phyloP scores from a whole-genome alignment of 2,888 invertebrate genomes.

The Athalia circularis region DNA sequence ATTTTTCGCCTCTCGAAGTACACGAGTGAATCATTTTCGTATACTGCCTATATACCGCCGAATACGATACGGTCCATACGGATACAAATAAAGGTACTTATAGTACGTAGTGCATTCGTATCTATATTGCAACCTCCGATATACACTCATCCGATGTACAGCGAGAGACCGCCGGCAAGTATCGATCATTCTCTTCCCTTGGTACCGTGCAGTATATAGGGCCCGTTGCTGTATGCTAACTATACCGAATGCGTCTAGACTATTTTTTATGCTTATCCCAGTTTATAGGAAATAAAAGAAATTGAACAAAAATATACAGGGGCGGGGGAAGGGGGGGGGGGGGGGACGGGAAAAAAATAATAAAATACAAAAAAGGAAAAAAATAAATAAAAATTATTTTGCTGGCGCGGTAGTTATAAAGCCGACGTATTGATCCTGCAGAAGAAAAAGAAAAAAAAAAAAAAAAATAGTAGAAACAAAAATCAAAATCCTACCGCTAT shows the following conservation, averaged over 20 bases:
- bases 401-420: not conserved
- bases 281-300: conserved; percentile 62
- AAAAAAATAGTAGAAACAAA: not conserved
- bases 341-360: conserved; percentile 22
- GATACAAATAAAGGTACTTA: not conserved
- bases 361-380: conserved; percentile 40
- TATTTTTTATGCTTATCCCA: conserved; percentile 65
- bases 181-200: conserved; percentile 34
- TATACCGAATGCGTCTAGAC: conserved; percentile 66
- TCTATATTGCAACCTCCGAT: conserved; percentile 16
- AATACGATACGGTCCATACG: not conserved
- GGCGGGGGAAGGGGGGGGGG: no score
- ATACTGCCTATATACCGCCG: no score
- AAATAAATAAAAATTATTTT: not conserved
- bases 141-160: conserved; percentile 17
- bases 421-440: not conserved
- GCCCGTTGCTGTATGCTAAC: conserved; percentile 58
- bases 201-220: conserved; percentile 12
- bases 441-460: conserved; percentile 1
- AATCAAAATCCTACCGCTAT: not conserved
- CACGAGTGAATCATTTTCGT: no score
- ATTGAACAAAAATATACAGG: not conserved
- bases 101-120: conserved; percentile 18
- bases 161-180: conserved; percentile 28
- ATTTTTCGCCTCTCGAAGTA: no score